Evolutionary conservation across 2,113 vertebrate genomes (phyloP), one percentile per base, ranked within the genome.

Genomic region (Maccullochella peelii): DNA sequence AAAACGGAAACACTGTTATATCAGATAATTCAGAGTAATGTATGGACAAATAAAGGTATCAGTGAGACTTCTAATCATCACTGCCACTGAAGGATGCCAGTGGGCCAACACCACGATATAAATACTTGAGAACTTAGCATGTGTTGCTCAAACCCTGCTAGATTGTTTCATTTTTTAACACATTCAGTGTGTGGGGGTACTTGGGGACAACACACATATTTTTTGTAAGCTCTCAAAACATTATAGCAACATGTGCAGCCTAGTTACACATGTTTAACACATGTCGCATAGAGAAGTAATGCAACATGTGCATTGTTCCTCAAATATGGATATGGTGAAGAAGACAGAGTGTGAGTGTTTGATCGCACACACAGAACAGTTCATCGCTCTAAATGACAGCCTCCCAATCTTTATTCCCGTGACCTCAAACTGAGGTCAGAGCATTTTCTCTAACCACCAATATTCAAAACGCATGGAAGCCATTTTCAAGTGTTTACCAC

Each of bases 241-340:
- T 69, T 75, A 83, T 77, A 68, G 67, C 44, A 86, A 38, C 82
- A 81, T 71, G 42, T 85, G 87, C 67, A 40, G 27, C 57, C 42
- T 70, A 18, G 58, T 66, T 65, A 49, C 84, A 88, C 27, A 36
- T 92, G 90, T 73, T 42, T 20, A 10, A 47, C 92, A 93, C 77
- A 80, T 91, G 88, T 33, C 30, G 25, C 30, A 59, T 4, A 9
- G 18, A 61, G 30, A 73, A 87, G 40, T 20, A 63, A 66, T 27
- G 47, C 77, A 89, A 70, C 38, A 88, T 83, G 73, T 78, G 84
- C 67, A 40, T 30, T 54, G 54, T 47, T 82, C 69, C 54, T 78
- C 49, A 84, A 77, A 85, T 66, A 58, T 88, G 80, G 65, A 75
- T n/a, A 18, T 50, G 38, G 67, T 47, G 74, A 84, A 79, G 54